A percentile compares a stretch with the other conserved stretches of the same genome.
phyloP scores from a whole-genome alignment of 2,888 invertebrate species.

The Apomyelois bistriatella region DNA sequence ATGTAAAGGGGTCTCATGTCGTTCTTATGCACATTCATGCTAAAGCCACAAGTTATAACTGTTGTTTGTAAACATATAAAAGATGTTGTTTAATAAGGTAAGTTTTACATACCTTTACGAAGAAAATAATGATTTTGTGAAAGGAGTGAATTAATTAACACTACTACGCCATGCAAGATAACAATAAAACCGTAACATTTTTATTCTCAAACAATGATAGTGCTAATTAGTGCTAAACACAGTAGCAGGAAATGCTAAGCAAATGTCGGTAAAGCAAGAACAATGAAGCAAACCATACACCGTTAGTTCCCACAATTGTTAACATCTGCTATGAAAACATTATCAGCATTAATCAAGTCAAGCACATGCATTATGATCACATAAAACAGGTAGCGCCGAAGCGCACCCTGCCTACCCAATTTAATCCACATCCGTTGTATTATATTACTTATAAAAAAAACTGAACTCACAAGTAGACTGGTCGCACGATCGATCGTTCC shows the following conservation, averaged over 20 bases:
- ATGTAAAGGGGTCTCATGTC: no score
- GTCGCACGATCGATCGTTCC: conserved; percentile 65
- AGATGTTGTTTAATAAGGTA: no score
- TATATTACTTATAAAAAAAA: conserved; percentile 69
- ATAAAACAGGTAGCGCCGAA: conserved; percentile 75
- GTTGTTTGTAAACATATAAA: no score
- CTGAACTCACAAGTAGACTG: conserved; percentile 68
- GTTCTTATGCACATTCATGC: no score
- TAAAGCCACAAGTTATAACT: no score
- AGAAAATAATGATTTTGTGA: no score
- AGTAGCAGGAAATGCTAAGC: conserved; percentile 64
- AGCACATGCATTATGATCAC: conserved; percentile 41
- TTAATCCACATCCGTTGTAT: conserved; percentile 77
- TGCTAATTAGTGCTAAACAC: conserved; percentile 59
- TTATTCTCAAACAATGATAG: conserved; percentile 37
- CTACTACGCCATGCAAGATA: no score
- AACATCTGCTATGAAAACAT: conserved; percentile 52
- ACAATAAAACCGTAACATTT: conserved; percentile 22
- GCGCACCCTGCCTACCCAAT: conserved; percentile 77
- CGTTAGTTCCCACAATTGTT: conserved; percentile 66
- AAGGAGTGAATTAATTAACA: no score
- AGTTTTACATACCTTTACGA: no score
- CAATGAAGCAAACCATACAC: conserved; percentile 57
- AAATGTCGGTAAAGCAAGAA: conserved; percentile 49
- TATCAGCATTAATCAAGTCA: conserved; percentile 42